Evolutionary conservation across 2,888 invertebrate species (phyloP).

Genomic region (Bellardia pandia): DNA sequence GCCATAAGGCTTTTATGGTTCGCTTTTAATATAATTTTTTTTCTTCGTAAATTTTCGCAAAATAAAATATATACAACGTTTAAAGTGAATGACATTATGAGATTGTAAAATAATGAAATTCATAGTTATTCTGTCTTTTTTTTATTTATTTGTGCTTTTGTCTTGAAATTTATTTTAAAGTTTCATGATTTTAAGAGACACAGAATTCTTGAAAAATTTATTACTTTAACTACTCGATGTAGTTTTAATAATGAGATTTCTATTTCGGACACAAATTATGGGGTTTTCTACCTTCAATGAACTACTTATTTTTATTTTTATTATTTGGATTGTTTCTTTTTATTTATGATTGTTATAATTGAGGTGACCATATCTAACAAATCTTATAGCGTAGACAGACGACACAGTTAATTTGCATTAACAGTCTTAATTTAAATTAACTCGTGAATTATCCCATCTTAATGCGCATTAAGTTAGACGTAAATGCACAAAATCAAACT

Average conservation of each 20-base stretch:
- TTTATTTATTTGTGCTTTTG: neutral
- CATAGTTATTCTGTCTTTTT: slow-evolving; percentile 19
- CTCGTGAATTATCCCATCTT: no score
- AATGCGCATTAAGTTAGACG: no score
- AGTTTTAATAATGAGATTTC: slow-evolving; percentile 60
- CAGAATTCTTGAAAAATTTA: slow-evolving; percentile 46
- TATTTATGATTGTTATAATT: slow-evolving; percentile 15
- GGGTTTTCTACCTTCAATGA: slow-evolving; percentile 75
- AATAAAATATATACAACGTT: slow-evolving; percentile 16
- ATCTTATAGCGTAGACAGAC: no score
- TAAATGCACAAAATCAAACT: no score
- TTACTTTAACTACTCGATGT: slow-evolving; percentile 29
- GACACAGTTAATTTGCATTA: no score
- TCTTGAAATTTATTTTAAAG: slow-evolving; percentile 21
- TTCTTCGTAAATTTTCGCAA: neutral
- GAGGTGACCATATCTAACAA: slow-evolving; percentile 35
- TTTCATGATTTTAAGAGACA: slow-evolving; percentile 19
- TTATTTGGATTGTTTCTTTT: slow-evolving; percentile 4
- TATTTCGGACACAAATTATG: slow-evolving; percentile 75
- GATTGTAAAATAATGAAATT: slow-evolving; percentile 54
- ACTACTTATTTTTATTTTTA: slow-evolving; percentile 46
- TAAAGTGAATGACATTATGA: slow-evolving; percentile 59
- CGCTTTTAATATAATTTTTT: slow-evolving; percentile 18
- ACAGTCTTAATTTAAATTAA: no score
- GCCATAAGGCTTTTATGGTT: slow-evolving; percentile 62